These are phyloP conservation scores for Nestor notabilis DNA, from an alignment of 2,113 vertebrate genomes.

Conservation along the genomic window DNA sequence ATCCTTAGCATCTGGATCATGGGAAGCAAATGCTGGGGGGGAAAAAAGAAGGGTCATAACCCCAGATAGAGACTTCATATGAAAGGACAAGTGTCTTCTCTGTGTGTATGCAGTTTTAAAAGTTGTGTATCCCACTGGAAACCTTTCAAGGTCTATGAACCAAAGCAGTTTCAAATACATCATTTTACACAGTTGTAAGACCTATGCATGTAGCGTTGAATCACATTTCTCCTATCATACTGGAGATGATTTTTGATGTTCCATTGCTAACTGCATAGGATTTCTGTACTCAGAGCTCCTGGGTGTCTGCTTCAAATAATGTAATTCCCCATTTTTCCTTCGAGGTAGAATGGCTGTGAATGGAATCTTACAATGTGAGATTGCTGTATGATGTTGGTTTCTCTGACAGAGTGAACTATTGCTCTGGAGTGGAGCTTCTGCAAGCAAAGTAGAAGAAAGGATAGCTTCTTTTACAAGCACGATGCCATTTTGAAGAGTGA, in stretches of 20 bases:
- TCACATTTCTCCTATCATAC: not conserved
- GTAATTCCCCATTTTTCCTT: not conserved
- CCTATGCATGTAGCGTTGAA: not conserved
- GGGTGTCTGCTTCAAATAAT: not conserved
- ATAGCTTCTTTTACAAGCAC: not conserved
- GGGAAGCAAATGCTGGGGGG: not conserved
- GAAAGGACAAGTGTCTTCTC: not conserved
- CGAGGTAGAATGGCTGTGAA: not conserved
- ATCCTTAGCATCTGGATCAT: not conserved
- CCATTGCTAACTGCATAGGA: not conserved
- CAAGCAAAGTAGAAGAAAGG: not conserved
- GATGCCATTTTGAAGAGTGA: not conserved
- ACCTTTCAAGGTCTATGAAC: not conserved
- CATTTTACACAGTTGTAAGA: not conserved
- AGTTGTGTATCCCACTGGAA: not conserved
- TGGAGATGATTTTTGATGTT: not conserved
- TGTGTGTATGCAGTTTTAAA: not conserved
- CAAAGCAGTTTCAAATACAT: not conserved
- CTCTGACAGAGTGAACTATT: not conserved
- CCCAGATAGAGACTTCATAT: not conserved
- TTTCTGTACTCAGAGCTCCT: not conserved
- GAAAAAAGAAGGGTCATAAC: rapidly evolving
- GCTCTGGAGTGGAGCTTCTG: not conserved
- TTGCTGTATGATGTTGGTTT: not conserved
- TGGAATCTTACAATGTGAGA: too few species aligned